Percentiles rank a stretch among this genome's conserved stretches.
phyloP scores from a whole-genome alignment of 2,797 vertebrate species.

The Gambelia wislizenii region DNA sequence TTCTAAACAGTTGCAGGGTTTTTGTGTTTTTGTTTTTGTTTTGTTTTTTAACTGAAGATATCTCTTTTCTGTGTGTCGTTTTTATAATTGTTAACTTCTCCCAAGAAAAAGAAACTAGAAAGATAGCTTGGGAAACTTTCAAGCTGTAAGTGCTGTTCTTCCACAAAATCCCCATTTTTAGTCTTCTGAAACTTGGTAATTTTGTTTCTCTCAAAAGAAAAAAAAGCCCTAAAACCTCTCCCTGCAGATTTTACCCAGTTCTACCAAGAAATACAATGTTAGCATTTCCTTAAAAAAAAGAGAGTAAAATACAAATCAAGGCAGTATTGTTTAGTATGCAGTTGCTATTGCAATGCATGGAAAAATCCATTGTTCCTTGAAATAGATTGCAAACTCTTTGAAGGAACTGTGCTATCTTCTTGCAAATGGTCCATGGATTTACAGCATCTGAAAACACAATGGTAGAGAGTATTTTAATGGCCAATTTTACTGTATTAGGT shows the following conservation, averaged over 20 bases:
- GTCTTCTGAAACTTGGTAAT: too few species aligned
- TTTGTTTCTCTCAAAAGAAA: neutral
- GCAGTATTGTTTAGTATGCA: neutral
- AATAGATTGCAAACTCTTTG: conserved; percentile 26
- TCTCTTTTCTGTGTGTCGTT: too few species aligned
- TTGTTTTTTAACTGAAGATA: too few species aligned
- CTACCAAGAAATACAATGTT: too few species aligned
- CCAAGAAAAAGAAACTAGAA: too few species aligned
- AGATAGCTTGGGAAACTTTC: neutral
- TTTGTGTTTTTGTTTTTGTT: too few species aligned
- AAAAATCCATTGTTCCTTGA: conserved; percentile 24
- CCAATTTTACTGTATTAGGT: neutral
- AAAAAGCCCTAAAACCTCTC: neutral
- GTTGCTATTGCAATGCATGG: neutral
- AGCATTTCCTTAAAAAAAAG: neutral
- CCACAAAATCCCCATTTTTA: neutral
- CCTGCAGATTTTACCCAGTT: neutral
- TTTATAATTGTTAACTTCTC: too few species aligned
- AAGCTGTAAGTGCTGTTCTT: neutral
- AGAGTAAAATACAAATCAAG: neutral
- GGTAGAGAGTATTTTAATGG: neutral
- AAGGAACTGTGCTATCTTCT: neutral
- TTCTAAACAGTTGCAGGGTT: too few species aligned
- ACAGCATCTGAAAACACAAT: conserved; percentile 21
- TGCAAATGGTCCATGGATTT: neutral